Evolutionary conservation across 2,797 vertebrate genomes (phyloP).

Genomic region (Novumbra hubbsi): DNA sequence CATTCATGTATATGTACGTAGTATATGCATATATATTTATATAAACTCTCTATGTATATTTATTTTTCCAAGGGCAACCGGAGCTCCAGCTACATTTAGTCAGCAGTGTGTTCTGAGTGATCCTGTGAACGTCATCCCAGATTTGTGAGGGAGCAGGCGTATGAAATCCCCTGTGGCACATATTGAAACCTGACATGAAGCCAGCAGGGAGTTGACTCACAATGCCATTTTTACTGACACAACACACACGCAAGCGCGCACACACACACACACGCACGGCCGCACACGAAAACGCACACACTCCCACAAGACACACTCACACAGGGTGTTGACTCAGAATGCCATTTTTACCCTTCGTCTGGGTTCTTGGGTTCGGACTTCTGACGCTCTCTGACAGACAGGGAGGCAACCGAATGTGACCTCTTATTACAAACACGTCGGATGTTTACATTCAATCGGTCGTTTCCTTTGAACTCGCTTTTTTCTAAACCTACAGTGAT

Average conservation of each 20-base stretch:
- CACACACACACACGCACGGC: background rate
- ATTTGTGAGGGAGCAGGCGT: constrained; percentile 53
- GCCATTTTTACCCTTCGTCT: constrained; percentile 46
- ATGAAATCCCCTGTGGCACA: constrained; percentile 51
- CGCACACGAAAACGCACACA: background rate
- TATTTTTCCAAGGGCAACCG: constrained; percentile 31
- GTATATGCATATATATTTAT: background rate
- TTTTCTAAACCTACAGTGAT: background rate
- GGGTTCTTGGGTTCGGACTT: constrained; percentile 6
- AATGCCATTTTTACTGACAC: constrained; percentile 45
- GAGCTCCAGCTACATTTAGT: constrained; percentile 40
- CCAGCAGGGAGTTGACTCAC: constrained; percentile 52
- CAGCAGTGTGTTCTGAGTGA: constrained; percentile 47
- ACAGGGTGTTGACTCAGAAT: constrained; percentile 55
- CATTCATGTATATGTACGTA: background rate
- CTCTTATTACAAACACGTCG: constrained; percentile 40
- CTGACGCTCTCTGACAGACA: constrained; percentile 13
- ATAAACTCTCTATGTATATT: background rate
- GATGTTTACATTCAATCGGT: constrained; percentile 4
- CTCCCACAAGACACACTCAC: background rate
- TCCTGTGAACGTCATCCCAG: constrained; percentile 67
- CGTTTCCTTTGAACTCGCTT: background rate
- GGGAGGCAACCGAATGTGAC: constrained; percentile 42
- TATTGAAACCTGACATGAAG: constrained; percentile 48
- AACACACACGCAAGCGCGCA: background rate